A percentile compares a stretch with the other conserved stretches of the same genome.
phyloP scores from a whole-genome alignment of 2,113 vertebrate genomes.

The Tricholaema leucomelas region DNA sequence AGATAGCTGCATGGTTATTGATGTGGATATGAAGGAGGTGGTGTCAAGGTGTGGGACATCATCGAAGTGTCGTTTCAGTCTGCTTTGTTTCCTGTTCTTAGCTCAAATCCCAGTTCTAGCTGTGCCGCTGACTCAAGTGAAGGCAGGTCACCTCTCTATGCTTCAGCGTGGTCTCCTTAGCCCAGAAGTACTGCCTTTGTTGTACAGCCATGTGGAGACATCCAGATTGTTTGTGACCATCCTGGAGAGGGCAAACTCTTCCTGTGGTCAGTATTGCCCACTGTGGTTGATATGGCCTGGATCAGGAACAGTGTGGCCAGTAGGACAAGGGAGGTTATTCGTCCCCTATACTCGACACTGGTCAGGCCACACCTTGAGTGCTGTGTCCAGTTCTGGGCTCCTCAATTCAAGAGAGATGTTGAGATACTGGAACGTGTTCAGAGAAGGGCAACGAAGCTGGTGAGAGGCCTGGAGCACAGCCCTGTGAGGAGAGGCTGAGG shows the following conservation, averaged over 20 bases:
- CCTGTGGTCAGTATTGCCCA: accelerated
- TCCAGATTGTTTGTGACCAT: neutral
- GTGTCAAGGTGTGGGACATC: accelerated
- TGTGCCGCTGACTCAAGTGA: neutral
- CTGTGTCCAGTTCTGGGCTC: too few species aligned
- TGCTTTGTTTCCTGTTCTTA: neutral
- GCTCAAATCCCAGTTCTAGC: neutral
- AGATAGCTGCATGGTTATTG: neutral
- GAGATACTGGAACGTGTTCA: too few species aligned
- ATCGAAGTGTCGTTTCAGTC: neutral
- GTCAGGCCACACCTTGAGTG: too few species aligned
- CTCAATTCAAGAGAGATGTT: too few species aligned
- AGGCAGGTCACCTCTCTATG: neutral
- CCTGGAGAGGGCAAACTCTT: neutral
- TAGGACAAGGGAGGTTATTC: too few species aligned
- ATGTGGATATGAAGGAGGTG: neutral
- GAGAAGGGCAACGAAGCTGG: too few species aligned
- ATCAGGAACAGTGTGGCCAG: too few species aligned
- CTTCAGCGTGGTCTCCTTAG: neutral
- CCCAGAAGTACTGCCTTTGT: neutral
- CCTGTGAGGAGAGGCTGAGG: too few species aligned
- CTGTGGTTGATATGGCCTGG: accelerated
- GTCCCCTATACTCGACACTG: too few species aligned
- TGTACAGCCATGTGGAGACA: neutral
- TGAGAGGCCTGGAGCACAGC: too few species aligned